Conservation (phyloP, 30 jellyfish, hydroid and myxozoan genomes). For the Sanderia malayensis region DNA sequence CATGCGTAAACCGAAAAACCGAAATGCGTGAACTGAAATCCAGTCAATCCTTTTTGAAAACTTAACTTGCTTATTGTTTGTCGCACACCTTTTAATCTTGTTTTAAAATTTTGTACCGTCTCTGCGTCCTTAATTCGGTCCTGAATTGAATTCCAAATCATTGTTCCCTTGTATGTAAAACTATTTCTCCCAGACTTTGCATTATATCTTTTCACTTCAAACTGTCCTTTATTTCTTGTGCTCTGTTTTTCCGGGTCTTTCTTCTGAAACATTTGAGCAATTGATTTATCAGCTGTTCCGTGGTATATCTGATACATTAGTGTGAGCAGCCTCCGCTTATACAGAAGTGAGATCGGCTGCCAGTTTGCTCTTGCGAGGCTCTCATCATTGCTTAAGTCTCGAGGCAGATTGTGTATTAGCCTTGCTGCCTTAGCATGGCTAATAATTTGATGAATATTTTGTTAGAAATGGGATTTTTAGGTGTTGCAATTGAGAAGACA, state of each 20-base stretch:
- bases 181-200: slow-evolving; percentile 25
- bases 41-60: too few relatives aligned
- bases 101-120: slow-evolving; percentile 6
- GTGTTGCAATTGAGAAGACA: too few relatives aligned
- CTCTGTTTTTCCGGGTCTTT: slow-evolving; percentile 54
- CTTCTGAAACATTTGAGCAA: slow-evolving; percentile 44
- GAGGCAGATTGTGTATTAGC: slow-evolving; percentile 51
- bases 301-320: slow-evolving; percentile 24
- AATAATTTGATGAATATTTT: too few relatives aligned
- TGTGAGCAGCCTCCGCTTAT: slow-evolving; percentile 43
- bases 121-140: slow-evolving; percentile 46
- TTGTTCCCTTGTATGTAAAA: slow-evolving; percentile 11
- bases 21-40: too few relatives aligned
- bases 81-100: slow-evolving; percentile 26
- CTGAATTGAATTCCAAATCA: slow-evolving; percentile 19
- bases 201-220: slow-evolving; percentile 53
- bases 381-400: slow-evolving; percentile 45
- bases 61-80: slow-evolving; percentile 50
- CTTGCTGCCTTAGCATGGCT: slow-evolving; percentile 55
- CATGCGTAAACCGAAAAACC: too few relatives aligned
- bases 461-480: too few relatives aligned
- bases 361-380: slow-evolving; percentile 39
- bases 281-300: slow-evolving; percentile 52
- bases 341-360: slow-evolving; percentile 51
- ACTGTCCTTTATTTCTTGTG: slow-evolving; percentile 51